These are phyloP conservation scores for Noctilio leporinus DNA, from an alignment of 2,113 vertebrate species.

Conservation along the genomic window DNA sequence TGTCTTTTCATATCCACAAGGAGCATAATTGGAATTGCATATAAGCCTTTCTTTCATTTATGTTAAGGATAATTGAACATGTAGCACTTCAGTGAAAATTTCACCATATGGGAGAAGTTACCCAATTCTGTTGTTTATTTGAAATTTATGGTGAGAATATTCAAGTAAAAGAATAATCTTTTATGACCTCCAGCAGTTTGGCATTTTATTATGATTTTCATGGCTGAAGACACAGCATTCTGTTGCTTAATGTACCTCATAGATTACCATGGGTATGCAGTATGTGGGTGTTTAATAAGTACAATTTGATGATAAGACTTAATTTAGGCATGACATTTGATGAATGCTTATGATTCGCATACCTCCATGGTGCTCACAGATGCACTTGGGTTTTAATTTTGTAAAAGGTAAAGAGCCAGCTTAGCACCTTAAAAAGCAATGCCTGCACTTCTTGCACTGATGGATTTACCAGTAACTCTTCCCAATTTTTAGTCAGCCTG, in stretches of 20 bases:
- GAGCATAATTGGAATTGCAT: conserved; percentile 7
- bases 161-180: conserved; percentile 8
- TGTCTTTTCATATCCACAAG: neutral
- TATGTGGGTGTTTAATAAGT: conserved; percentile 64
- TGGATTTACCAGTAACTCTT: neutral
- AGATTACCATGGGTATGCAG: neutral
- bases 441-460: neutral
- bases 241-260: neutral
- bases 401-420: conserved; percentile 4
- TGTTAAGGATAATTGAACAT: conserved; percentile 19
- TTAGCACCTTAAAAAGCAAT: neutral
- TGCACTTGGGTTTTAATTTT: conserved; percentile 37
- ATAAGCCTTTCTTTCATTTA: conserved; percentile 49
- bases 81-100: neutral
- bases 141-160: conserved; percentile 27
- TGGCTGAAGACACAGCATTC: neutral
- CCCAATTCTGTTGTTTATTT: neutral
- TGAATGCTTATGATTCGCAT: conserved; percentile 51
- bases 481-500: neutral
- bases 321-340: conserved; percentile 26
- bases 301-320: conserved; percentile 56
- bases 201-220: conserved; percentile 41
- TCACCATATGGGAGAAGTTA: neutral
- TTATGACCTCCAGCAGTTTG: conserved; percentile 23
- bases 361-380: conserved; percentile 36